A percentile compares a stretch with the other conserved stretches of the same genome.
These are phyloP conservation scores for Campopleginae sp. DNA, from an alignment of 2,888 invertebrate genomes.

Conservation along the genomic window DNA sequence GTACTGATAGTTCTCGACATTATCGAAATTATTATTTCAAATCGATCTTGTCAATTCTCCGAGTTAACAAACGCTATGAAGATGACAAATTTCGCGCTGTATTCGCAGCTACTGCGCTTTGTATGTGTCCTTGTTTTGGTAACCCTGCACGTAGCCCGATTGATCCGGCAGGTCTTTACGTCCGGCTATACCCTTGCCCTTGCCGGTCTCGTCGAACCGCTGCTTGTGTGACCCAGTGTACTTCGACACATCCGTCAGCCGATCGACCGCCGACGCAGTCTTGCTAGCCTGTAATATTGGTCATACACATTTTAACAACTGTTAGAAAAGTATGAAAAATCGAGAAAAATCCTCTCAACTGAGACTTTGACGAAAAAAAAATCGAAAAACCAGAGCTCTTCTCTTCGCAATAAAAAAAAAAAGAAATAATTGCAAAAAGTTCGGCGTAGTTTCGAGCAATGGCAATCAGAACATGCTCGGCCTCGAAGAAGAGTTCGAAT, in stretches of 20 bases:
- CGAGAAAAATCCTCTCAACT: not conserved
- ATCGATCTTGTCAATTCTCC: conserved; percentile 37
- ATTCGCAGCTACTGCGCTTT: conserved; percentile 78
- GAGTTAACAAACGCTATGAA: conserved; percentile 39
- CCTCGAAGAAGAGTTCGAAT: no score
- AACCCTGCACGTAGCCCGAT: conserved; percentile 93
- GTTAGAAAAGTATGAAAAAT: not conserved
- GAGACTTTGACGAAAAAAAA: no score
- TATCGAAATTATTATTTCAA: conserved; percentile 9
- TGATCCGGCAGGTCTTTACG: conserved; percentile 90
- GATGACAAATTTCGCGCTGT: conserved; percentile 14
- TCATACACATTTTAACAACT: not conserved
- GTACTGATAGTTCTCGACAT: conserved; percentile 15
- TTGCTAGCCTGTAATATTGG: conserved; percentile 84
- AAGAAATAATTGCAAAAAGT: no score
- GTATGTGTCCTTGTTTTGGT: conserved; percentile 93
- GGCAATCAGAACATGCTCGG: no score
- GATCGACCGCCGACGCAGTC: conserved; percentile 87
- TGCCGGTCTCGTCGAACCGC: conserved; percentile 93
- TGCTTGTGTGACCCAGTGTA: conserved; percentile 95
- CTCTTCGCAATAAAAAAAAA: no score
- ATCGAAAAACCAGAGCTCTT: no score
- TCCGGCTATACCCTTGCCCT: conserved; percentile 94
- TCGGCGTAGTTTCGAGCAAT: no score
- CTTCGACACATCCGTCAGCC: conserved; percentile 93